Evolutionary conservation across 2,113 vertebrate genomes (phyloP), one percentile per base, ranked within the genome.

Genomic region (Psammodynastes pulverulentus): DNA sequence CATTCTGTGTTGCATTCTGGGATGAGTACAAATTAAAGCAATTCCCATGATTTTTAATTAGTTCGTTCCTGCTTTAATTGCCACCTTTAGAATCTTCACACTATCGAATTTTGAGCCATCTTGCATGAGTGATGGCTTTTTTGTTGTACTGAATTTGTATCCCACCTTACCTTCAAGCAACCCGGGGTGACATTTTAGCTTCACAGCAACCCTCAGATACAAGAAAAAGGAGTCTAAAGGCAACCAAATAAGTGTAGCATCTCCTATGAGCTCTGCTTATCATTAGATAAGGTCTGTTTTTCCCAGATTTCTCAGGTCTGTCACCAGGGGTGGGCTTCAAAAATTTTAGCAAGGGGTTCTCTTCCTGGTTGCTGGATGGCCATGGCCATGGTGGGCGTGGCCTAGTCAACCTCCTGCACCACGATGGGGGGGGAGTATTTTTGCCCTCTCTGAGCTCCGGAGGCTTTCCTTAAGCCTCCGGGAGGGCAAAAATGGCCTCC

Each of bases 1-100:
- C 92, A 89, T 15, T 91, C 79, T 62, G 48, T 91, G 48, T 67
- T 53, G 87, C 62, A 86, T 91, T 84, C 39, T 19, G 84, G 29
- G 90, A 93, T 56, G 46, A 93, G 93, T 67, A 92, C 95, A 96
- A 95, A 96, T 96, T 95, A 96, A 96, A 93, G 29, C 87, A 92
- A 89, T 54, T 67, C 79, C 79, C 79, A 89, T 51, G 53, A 86
- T 89, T 89, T 86, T 92, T 89, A 92, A 89, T 89, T 34, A 93
- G 84, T 95, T 94, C 46, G 94, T 92, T 92, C 87, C 93, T 87
- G 90, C 46, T 48, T 88, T 48, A 92, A 92, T 96, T 93, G 95
- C 93, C 94, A 95, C 90, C 72, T 92, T 72, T 89, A 0, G 3
- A 62, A 93, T 91, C 93, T 51, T 79, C 90, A 89, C 84, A 86